phyloP scores from a whole-genome alignment of 37 sponge, comb jelly and placozoan genomes.

The Amphimedon queenslandica region DNA sequence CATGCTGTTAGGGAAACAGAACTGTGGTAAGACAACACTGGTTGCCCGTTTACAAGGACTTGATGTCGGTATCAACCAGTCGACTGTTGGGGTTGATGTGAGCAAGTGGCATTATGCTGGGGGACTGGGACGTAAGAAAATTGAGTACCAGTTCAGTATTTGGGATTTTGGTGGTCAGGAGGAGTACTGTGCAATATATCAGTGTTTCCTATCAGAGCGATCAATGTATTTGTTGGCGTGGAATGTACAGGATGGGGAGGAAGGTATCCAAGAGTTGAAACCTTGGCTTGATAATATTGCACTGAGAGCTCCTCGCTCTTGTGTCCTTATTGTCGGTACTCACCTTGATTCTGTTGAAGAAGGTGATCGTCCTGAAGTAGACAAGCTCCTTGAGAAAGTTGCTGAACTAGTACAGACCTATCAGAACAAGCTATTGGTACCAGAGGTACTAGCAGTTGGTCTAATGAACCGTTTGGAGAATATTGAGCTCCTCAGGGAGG shows the following conservation, averaged over 20 bases:
- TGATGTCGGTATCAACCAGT: no score
- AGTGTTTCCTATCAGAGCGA: conserved; percentile 64
- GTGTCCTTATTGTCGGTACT: conserved; percentile 92
- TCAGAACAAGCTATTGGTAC: conserved; percentile 48
- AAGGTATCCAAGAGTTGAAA: no score
- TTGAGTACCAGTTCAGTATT: conserved; percentile 45
- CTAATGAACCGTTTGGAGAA: conserved; percentile 59
- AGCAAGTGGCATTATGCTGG: no score
- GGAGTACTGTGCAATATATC: conserved; percentile 70
- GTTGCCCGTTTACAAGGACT: no score
- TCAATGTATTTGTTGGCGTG: conserved; percentile 55
- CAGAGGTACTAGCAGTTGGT: conserved; percentile 55
- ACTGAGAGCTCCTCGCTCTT: no score
- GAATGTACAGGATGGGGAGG: no score
- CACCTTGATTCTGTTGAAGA: conserved; percentile 69
- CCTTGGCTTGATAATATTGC: no score
- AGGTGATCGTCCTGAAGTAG: no score
- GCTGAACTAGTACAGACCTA: conserved; percentile 29
- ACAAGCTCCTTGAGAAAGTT: no score
- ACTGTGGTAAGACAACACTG: conserved; percentile 83
- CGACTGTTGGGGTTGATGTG: no score
- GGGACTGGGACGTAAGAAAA: no score
- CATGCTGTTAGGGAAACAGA: conserved; percentile 80
- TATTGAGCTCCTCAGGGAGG: conserved; percentile 66
- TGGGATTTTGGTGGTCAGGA: conserved; percentile 78